A percentile compares a stretch with the other conserved stretches of the same genome.
Conservation (phyloP, 2,113 vertebrate species). For the Prunella himalayana region DNA sequence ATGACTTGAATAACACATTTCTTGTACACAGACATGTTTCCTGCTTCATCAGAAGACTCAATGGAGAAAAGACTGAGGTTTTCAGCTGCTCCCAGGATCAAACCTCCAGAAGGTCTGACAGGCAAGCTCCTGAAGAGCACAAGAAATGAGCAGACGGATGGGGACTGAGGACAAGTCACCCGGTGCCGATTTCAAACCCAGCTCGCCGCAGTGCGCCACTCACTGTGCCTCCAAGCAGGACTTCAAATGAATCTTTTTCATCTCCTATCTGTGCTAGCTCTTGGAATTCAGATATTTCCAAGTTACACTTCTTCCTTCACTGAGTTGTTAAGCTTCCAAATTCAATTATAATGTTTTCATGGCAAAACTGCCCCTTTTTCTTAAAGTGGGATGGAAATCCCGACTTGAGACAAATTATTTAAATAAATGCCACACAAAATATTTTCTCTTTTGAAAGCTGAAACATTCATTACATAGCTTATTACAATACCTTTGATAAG, state of each 20-base stretch:
- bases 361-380: background rate
- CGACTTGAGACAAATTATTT: background rate
- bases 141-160: background rate
- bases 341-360: background rate
- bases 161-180: constrained; percentile 1
- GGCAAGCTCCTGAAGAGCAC: background rate
- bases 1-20: background rate
- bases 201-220: accelerated
- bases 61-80: background rate
- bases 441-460: background rate
- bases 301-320: accelerated
- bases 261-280: background rate
- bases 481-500: constrained; percentile 25
- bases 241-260: background rate
- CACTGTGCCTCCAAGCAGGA: background rate
- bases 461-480: background rate
- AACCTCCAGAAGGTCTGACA: background rate
- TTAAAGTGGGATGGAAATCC: background rate
- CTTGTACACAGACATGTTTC: background rate
- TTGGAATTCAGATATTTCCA: background rate
- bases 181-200: background rate
- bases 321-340: background rate
- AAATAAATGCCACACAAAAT: background rate
- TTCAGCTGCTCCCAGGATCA: background rate
- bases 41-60: background rate